Evolutionary conservation across 2,888 invertebrate species (phyloP).

Genomic region (Heliconius cydno): DNA sequence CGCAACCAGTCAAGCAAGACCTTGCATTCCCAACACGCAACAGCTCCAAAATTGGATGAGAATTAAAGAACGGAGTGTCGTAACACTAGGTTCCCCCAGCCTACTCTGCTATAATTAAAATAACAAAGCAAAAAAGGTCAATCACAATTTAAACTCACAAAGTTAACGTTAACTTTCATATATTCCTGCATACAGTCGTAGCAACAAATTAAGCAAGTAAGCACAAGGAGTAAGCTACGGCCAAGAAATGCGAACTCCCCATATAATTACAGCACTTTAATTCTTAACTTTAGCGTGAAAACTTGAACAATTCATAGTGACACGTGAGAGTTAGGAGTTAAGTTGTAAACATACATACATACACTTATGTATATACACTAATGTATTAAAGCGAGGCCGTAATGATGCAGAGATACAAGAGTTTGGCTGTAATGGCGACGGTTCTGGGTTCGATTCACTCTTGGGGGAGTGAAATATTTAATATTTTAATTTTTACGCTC

Average conservation of each 20-base stretch:
- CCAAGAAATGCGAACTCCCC: slow-evolving; percentile 32
- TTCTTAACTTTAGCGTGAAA: slow-evolving; percentile 35
- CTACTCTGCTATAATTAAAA: neutral
- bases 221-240: slow-evolving; percentile 22
- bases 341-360: neutral
- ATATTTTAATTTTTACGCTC: too few species aligned
- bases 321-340: slow-evolving; percentile 29
- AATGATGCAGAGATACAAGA: neutral
- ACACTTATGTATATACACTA: neutral
- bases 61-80: neutral
- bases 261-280: slow-evolving; percentile 44
- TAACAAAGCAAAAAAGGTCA: neutral
- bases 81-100: neutral
- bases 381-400: too few species aligned
- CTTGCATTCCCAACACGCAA: neutral
- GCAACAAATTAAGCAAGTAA: slow-evolving; percentile 29
- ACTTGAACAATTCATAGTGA: slow-evolving; percentile 45
- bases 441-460: neutral
- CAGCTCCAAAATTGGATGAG: neutral
- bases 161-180: slow-evolving; percentile 10
- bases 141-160: neutral
- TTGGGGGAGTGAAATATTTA: neutral
- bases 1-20: too few species aligned
- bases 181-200: slow-evolving; percentile 5
- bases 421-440: neutral